Conservation (phyloP, 1,140 invertebrate species). For the Trichonephila clavata region DNA sequence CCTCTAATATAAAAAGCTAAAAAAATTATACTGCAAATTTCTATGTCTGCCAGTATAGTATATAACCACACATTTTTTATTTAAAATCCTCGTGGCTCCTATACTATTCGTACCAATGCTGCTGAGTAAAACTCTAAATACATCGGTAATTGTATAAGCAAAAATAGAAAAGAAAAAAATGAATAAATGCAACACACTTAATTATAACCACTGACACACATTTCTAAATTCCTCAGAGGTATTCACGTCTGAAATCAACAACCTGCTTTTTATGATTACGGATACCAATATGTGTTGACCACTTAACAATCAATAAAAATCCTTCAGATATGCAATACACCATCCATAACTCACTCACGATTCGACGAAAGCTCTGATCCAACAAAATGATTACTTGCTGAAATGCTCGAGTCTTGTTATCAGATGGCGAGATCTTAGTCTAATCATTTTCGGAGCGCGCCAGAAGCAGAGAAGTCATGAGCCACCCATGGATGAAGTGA, state of each 20-base stretch:
- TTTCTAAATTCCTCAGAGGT: neutral
- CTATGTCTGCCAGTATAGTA: too few species aligned
- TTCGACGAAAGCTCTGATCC: conserved; percentile 53
- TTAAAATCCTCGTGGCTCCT: too few species aligned
- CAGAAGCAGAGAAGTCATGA: conserved; percentile 35
- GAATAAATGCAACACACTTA: neutral
- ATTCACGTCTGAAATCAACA: neutral
- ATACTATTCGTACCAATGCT: too few species aligned
- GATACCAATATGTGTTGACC: neutral
- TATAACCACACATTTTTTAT: too few species aligned
- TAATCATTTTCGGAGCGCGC: conserved; percentile 23
- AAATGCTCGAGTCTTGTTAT: conserved; percentile 12
- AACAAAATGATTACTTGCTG: conserved; percentile 41
- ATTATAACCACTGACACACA: conserved; percentile 40
- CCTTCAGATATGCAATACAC: neutral
- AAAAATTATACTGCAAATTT: too few species aligned
- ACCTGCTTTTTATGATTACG: neutral
- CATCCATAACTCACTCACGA: conserved; percentile 59
- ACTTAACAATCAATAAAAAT: conserved; percentile 50
- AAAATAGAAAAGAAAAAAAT: neutral
- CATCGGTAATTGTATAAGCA: neutral
- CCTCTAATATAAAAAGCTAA: too few species aligned
- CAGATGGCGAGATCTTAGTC: neutral
- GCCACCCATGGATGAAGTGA: conserved; percentile 51
- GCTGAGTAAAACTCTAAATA: too few species aligned